Evolutionary conservation across 35 echinoderm and acorn worm species (phyloP).

Genomic region (Lytechinus pictus): DNA sequence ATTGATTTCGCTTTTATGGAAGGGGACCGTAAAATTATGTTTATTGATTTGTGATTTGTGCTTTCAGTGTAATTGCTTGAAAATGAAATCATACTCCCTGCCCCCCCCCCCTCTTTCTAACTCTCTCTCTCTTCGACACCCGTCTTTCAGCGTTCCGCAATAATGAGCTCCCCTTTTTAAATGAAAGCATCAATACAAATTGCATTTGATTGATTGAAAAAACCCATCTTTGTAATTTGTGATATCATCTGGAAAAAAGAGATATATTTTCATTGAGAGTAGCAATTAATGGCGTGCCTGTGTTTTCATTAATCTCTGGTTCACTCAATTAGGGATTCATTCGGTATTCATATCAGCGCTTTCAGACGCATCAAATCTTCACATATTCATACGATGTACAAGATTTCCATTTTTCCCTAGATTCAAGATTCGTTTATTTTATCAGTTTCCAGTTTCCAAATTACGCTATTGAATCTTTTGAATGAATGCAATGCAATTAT

Average conservation of each 20-base stretch:
- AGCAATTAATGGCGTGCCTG: slow-evolving; percentile 28
- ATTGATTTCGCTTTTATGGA: background rate
- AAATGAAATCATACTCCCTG: background rate
- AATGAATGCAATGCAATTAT: too few species aligned
- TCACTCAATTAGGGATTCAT: slow-evolving; percentile 37
- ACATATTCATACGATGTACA: too few species aligned
- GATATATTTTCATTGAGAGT: background rate
- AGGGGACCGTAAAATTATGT: background rate
- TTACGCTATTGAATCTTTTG: too few species aligned
- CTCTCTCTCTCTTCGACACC: background rate
- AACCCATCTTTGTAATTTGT: slow-evolving; percentile 33
- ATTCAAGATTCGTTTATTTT: too few species aligned
- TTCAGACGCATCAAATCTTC: too few species aligned
- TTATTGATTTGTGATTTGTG: background rate
- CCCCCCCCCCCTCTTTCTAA: too few species aligned
- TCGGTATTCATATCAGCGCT: background rate
- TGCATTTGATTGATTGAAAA: slow-evolving; percentile 44
- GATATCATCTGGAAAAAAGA: slow-evolving; percentile 25
- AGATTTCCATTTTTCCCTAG: too few species aligned
- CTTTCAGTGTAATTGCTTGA: background rate
- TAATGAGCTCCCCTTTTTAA: background rate
- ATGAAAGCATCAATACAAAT: slow-evolving; percentile 11
- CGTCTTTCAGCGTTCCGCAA: background rate
- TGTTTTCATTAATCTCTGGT: background rate
- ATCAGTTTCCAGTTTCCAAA: too few species aligned